A percentile compares a stretch with the other conserved stretches of the same genome.
Conservation (phyloP, 1,140 invertebrate genomes). For the Drosophila serrata region DNA sequence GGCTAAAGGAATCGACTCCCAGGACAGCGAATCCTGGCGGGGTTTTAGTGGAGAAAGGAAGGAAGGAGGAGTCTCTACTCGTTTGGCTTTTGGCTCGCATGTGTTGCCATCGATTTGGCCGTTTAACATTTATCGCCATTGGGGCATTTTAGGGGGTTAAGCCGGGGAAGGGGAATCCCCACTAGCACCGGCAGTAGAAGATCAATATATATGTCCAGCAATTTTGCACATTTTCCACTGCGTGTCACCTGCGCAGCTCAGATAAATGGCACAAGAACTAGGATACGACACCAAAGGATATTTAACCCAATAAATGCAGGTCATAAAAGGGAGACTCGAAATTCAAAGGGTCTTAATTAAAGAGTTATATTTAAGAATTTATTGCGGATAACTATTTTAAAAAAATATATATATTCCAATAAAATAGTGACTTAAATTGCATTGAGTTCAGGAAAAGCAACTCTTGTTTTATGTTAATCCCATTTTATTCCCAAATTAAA, state of each 20-base stretch:
- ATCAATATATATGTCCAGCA: conserved; percentile 78
- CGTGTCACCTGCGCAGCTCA: conserved; percentile 78
- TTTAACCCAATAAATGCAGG: conserved; percentile 18
- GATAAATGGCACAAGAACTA: conserved; percentile 67
- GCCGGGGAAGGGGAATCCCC: background rate
- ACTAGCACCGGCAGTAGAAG: conserved; percentile 17
- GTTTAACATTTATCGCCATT: conserved; percentile 77
- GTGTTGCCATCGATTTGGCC: conserved; percentile 81
- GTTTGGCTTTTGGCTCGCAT: conserved; percentile 53
- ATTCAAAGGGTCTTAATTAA: no score
- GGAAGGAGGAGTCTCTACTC: background rate
- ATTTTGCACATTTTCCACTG: conserved; percentile 77
- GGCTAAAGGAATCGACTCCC: conserved; percentile 33
- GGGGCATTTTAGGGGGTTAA: conserved; percentile 7
- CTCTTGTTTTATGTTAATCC: no score
- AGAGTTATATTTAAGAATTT: background rate
- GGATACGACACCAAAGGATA: conserved; percentile 13
- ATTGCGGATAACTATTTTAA: no score
- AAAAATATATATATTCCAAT: background rate
- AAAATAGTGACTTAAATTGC: background rate
- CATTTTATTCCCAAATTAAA: background rate
- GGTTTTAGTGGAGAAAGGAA: no score
- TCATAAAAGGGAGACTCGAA: no score
- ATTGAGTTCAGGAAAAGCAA: no score
- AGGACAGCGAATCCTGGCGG: conserved; percentile 13